Conservation (phyloP, 2,888 invertebrate species). For the Odontocolon sp. region DNA sequence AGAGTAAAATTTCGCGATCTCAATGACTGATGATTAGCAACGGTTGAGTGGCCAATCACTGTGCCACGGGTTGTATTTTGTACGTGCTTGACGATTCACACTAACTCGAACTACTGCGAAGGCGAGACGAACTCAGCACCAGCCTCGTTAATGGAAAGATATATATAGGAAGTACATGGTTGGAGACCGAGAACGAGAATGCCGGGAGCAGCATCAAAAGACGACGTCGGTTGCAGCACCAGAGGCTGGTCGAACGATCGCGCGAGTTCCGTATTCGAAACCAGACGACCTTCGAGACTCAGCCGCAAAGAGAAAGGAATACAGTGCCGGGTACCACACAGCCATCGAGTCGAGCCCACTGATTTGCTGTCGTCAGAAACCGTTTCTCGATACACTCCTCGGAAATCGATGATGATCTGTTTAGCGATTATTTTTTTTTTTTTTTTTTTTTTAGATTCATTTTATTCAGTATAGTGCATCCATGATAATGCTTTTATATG, state of each 20-base stretch:
- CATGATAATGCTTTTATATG: no score
- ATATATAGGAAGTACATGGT: constrained; percentile 17
- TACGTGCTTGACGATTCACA: constrained; percentile 3
- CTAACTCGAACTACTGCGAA: no score
- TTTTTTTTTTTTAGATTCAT: no score
- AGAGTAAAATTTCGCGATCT: no score
- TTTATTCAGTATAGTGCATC: no score
- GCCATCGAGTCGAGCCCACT: constrained; percentile 29
- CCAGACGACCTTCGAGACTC: constrained; percentile 57
- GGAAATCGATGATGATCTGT: constrained; percentile 17
- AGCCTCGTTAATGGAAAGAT: not conserved
- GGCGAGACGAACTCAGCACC: not conserved
- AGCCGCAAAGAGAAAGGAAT: constrained; percentile 59
- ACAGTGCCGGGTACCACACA: constrained; percentile 16
- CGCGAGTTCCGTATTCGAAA: constrained; percentile 62
- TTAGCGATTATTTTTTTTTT: not conserved
- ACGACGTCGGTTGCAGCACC: not conserved
- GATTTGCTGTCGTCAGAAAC: constrained; percentile 40
- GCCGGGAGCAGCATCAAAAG: not conserved
- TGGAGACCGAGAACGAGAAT: constrained; percentile 3
- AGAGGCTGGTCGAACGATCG: constrained; percentile 15
- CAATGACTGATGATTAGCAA: no score
- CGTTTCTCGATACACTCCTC: constrained; percentile 27
- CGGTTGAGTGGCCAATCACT: no score
- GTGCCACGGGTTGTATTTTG: no score